A percentile compares a stretch with the other conserved stretches of the same genome.
Conservation (phyloP, 2,888 invertebrate genomes). For the Thumatha senex region DNA sequence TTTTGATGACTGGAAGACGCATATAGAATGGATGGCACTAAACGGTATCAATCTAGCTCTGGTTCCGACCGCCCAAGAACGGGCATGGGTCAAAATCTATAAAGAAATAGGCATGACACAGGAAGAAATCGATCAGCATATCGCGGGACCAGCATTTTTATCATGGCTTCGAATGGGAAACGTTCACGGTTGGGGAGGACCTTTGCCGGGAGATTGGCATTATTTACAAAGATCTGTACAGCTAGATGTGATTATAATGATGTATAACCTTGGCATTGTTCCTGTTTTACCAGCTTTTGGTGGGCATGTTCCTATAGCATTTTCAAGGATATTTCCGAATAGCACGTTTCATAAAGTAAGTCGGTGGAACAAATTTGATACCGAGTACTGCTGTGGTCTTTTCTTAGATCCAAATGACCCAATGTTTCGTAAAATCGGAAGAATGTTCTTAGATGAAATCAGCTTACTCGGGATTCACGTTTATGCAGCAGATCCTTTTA, state of each 20-base stretch:
- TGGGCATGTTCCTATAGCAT: conserved; percentile 93
- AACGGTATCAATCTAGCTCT: conserved; percentile 96
- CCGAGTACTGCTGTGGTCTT: conserved; percentile 89
- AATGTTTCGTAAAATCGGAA: conserved; percentile 89
- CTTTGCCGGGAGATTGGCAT: conserved; percentile 89
- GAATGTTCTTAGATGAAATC: conserved; percentile 87
- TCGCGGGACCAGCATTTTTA: conserved; percentile 96
- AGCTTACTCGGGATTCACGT: conserved; percentile 86
- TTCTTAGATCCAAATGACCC: conserved; percentile 92
- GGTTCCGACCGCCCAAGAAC: conserved; percentile 95
- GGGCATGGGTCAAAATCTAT: conserved; percentile 93
- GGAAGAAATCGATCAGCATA: conserved; percentile 90
- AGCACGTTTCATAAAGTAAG: conserved; percentile 85
- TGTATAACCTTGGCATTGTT: conserved; percentile 92
- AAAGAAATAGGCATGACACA: conserved; percentile 87
- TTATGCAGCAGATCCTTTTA: conserved; percentile 96
- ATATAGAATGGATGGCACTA: conserved; percentile 98
- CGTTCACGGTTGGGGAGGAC: conserved; percentile 95
- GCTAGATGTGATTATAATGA: conserved; percentile 87
- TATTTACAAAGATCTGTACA: conserved; percentile 87
- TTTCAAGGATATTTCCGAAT: conserved; percentile 88
- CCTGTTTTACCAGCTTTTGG: conserved; percentile 95
- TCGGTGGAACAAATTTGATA: conserved; percentile 91
- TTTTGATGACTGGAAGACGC: conserved; percentile 90
- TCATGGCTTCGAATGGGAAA: conserved; percentile 99